A percentile compares a stretch with the other conserved stretches of the same genome.
These are phyloP conservation scores for Sylvia borin DNA, from an alignment of 2,797 vertebrate genomes.

Conservation along the genomic window DNA sequence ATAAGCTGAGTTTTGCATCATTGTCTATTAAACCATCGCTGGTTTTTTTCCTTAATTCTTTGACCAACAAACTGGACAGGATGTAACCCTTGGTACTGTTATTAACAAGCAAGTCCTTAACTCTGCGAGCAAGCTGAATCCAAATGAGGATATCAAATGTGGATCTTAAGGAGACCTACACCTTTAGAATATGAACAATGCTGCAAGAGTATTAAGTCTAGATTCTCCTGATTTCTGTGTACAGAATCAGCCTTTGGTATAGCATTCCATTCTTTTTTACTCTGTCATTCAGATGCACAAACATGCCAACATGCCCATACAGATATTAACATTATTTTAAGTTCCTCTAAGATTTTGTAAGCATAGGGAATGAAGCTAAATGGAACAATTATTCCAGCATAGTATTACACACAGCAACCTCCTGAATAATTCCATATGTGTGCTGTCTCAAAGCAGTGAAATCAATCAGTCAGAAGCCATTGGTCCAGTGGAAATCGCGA, in stretches of 20 bases:
- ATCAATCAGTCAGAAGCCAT: background rate
- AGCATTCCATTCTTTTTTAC: background rate
- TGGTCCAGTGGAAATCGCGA: background rate
- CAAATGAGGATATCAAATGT: background rate
- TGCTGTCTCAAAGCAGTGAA: background rate
- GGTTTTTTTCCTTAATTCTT: background rate
- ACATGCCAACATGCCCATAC: background rate
- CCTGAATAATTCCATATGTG: conserved; percentile 46
- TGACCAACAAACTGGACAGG: background rate
- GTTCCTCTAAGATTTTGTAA: background rate
- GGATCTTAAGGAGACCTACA: background rate
- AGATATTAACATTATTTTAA: background rate
- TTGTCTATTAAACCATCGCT: background rate
- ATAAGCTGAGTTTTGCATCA: conserved; percentile 16
- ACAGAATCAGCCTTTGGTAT: background rate
- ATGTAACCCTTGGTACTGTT: background rate
- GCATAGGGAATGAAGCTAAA: background rate
- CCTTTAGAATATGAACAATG: background rate
- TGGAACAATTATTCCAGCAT: background rate
- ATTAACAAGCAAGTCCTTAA: background rate
- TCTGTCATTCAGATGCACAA: background rate
- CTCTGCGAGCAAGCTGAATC: background rate
- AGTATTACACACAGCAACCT: background rate
- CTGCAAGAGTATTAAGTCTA: background rate
- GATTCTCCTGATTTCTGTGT: background rate